Percentiles rank a stretch among this genome's conserved stretches.
Evolutionary conservation across 2,113 vertebrate species (phyloP).

Genomic region (Suricata suricatta): DNA sequence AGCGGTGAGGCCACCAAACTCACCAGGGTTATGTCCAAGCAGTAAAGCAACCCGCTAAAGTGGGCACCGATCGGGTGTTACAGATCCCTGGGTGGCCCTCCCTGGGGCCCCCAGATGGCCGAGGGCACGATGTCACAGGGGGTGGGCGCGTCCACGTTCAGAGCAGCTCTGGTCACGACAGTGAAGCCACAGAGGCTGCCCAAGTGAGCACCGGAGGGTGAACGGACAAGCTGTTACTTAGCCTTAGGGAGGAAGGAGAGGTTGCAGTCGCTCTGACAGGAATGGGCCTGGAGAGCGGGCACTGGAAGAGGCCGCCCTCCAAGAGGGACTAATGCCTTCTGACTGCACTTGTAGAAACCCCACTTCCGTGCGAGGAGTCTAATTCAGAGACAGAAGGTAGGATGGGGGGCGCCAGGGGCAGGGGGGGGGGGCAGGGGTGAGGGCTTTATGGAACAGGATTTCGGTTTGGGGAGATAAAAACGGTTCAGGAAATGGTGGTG

Average conservation of each 20-base stretch:
- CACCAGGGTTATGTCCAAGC: neutral
- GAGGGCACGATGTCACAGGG: neutral
- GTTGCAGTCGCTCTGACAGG: neutral
- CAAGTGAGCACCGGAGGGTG: neutral
- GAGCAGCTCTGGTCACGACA: neutral
- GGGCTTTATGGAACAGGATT: neutral
- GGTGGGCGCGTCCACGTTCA: neutral
- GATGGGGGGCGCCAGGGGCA: neutral
- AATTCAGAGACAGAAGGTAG: neutral
- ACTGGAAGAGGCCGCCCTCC: neutral
- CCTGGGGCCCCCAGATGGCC: neutral
- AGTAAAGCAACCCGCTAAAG: fast-evolving
- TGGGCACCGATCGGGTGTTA: neutral
- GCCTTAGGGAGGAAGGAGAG: neutral
- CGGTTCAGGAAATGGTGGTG: neutral
- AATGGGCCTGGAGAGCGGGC: neutral
- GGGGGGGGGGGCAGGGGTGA: neutral
- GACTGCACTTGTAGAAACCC: neutral
- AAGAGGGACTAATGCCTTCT: neutral
- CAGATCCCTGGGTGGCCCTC: fast-evolving
- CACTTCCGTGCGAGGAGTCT: neutral
- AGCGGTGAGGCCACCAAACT: neutral
- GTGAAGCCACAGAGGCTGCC: neutral
- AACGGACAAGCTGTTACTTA: neutral
- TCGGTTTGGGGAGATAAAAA: neutral